Conservation (phyloP, 2,888 invertebrate species). For the Drosophila leonis region DNA sequence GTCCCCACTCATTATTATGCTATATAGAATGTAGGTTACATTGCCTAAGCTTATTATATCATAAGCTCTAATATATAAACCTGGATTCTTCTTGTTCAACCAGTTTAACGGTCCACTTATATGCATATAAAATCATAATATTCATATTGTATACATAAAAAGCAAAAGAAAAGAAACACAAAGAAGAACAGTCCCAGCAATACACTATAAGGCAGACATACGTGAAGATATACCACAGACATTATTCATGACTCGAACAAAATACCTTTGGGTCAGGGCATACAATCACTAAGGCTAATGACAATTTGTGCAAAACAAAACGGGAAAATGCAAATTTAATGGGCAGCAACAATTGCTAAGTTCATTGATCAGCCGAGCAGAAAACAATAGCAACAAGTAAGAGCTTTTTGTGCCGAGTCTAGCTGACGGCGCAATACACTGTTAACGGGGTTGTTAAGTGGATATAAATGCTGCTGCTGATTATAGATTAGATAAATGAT, state of each 20-base stretch:
- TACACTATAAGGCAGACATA: neutral
- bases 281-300: conserved; percentile 42
- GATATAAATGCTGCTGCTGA: neutral
- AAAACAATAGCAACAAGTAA: conserved; percentile 7
- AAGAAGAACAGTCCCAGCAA: neutral
- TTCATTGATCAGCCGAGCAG: conserved; percentile 67
- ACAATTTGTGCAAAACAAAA: conserved; percentile 53
- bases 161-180: no score
- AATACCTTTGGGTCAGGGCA: conserved; percentile 11
- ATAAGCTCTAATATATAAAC: neutral
- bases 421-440: neutral
- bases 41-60: no score
- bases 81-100: neutral
- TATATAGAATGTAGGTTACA: no score
- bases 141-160: neutral
- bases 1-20: neutral
- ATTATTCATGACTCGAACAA: neutral
- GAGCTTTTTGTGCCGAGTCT: neutral
- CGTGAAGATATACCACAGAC: neutral
- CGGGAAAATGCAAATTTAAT: conserved; percentile 63
- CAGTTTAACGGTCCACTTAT: no score
- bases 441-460: neutral
- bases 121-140: neutral
- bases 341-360: conserved; percentile 67
- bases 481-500: neutral